phyloP scores from a whole-genome alignment of 2,113 vertebrate genomes.

The Cyanoramphus novaezelandiae region DNA sequence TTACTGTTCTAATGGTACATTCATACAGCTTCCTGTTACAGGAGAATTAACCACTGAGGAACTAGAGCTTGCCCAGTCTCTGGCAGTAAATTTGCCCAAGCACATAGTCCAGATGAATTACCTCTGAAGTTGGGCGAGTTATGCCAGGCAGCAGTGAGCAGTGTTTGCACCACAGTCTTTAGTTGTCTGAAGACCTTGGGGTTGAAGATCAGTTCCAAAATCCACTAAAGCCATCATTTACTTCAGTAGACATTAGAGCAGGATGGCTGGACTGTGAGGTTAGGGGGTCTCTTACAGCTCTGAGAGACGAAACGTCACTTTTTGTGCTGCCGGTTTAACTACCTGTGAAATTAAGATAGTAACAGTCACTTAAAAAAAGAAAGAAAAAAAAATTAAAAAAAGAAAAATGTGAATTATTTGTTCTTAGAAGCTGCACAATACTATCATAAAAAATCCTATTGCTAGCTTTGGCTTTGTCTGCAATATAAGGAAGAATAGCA shows the following conservation, averaged over 20 bases:
- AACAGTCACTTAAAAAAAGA: background rate
- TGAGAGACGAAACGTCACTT: background rate
- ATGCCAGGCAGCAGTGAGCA: background rate
- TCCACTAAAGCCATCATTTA: fast-evolving
- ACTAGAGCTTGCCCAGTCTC: background rate
- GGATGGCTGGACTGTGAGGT: background rate
- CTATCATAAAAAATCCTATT: background rate
- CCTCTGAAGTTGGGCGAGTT: background rate
- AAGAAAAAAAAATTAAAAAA: background rate
- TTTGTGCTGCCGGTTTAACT: background rate
- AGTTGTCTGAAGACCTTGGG: background rate
- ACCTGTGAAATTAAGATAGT: background rate
- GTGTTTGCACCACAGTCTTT: background rate
- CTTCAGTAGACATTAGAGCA: background rate
- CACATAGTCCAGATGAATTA: background rate
- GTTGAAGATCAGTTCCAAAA: background rate
- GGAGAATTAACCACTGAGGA: background rate
- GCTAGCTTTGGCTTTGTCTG: background rate
- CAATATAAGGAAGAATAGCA: background rate
- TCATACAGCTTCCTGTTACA: background rate
- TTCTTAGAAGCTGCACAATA: background rate
- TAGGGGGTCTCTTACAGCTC: background rate
- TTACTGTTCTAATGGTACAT: background rate
- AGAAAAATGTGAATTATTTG: background rate
- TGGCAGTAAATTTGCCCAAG: background rate